phyloP scores from a whole-genome alignment of 2,888 invertebrate species.

The Phymatocera aterrima region DNA sequence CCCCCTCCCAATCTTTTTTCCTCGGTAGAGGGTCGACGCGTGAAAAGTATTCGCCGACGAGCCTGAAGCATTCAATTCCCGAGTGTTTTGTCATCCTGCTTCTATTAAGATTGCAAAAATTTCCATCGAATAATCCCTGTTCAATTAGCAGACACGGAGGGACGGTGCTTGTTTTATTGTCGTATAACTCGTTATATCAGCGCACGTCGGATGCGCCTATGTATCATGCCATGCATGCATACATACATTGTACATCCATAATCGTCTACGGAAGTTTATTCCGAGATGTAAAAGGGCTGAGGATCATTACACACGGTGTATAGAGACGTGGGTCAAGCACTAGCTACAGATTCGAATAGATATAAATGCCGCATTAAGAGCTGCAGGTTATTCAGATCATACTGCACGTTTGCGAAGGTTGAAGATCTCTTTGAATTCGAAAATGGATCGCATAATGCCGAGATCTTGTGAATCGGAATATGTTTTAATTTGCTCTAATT shows the following conservation, averaged over 20 bases:
- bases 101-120: not conserved
- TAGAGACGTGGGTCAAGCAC: constrained; percentile 8
- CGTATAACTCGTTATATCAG: not conserved
- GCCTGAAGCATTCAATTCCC: no score
- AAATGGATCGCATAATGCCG: not conserved
- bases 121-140: not conserved
- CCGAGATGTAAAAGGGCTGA: not conserved
- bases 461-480: not conserved
- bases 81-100: no score
- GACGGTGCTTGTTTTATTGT: not conserved
- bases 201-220: not conserved
- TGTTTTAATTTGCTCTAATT: no score
- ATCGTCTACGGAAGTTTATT: constrained; percentile 1
- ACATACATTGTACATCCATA: no score
- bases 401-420: not conserved
- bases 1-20: no score
- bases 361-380: constrained; percentile 6
- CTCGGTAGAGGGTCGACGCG: no score
- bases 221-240: no score
- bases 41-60: no score
- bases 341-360: not conserved
- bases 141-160: not conserved
- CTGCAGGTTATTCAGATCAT: constrained; percentile 6
- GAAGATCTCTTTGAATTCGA: not conserved
- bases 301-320: constrained; percentile 4